Evolutionary conservation across 1,140 invertebrate genomes (phyloP).

Genomic region (Ladona fulva): DNA sequence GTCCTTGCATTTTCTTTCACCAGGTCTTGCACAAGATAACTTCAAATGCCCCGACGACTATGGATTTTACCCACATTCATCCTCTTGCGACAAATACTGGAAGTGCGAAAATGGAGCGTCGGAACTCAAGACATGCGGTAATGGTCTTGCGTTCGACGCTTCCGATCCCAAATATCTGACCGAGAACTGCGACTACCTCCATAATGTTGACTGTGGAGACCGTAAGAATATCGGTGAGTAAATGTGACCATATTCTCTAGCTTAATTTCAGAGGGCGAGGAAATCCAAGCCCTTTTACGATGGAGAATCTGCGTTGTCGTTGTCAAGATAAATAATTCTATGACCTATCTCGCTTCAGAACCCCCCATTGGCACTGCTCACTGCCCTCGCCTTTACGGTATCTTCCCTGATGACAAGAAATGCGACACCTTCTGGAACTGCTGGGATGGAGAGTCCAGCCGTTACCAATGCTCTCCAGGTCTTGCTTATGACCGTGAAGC

Average conservation of each 20-base stretch:
- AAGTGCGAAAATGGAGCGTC: constrained; percentile 84
- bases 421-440: constrained; percentile 94
- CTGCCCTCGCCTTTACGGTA: constrained; percentile 80
- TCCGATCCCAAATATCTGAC: constrained; percentile 78
- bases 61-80: constrained; percentile 84
- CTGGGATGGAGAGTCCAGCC: constrained; percentile 88
- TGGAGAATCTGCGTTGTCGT: too few species aligned
- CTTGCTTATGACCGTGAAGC: constrained; percentile 86
- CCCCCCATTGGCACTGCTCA: constrained; percentile 76
- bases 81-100: constrained; percentile 91
- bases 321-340: too few species aligned
- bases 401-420: constrained; percentile 79
- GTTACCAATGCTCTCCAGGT: constrained; percentile 89
- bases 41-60: constrained; percentile 93
- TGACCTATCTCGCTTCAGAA: constrained; percentile 43
- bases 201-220: constrained; percentile 90
- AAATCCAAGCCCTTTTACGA: too few species aligned
- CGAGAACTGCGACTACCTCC: constrained; percentile 91
- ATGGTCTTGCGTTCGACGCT: constrained; percentile 86
- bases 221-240: constrained; percentile 67
- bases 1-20: neutral
- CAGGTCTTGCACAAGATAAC: constrained; percentile 56
- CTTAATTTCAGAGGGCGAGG: too few species aligned
- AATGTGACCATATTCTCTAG: neutral
- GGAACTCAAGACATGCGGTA: constrained; percentile 86